phyloP scores from a whole-genome alignment of 1,140 invertebrate genomes.

The Cotesia typhae region DNA sequence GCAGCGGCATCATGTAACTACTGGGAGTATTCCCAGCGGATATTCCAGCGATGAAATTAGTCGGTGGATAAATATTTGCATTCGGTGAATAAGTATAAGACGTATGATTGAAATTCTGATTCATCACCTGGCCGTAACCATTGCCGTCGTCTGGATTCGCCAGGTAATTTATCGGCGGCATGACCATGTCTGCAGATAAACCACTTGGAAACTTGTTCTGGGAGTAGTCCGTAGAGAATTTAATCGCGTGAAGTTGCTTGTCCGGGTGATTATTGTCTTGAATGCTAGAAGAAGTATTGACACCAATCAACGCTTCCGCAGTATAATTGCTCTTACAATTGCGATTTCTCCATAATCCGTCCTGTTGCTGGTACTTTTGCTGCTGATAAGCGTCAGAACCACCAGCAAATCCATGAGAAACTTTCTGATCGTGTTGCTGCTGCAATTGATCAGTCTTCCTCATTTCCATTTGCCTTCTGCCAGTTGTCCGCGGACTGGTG shows the following conservation, averaged over 20 bases:
- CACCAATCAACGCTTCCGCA: constrained; percentile 69
- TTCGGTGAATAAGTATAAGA: constrained; percentile 62
- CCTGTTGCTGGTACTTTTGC: constrained; percentile 60
- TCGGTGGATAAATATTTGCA: constrained; percentile 61
- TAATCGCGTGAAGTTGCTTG: constrained; percentile 54
- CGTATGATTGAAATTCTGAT: constrained; percentile 63
- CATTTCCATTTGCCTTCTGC: constrained; percentile 61
- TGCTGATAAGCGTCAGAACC: constrained; percentile 55
- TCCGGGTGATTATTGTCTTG: constrained; percentile 57
- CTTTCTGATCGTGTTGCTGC: constrained; percentile 56
- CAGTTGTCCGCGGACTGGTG: constrained; percentile 52
- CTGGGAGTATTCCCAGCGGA: constrained; percentile 54
- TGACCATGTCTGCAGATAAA: constrained; percentile 54
- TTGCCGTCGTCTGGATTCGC: constrained; percentile 54
- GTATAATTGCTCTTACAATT: constrained; percentile 70
- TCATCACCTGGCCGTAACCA: constrained; percentile 60
- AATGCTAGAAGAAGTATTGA: constrained; percentile 51
- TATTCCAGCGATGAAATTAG: constrained; percentile 62
- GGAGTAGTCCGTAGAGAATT: constrained; percentile 57
- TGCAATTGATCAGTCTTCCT: constrained; percentile 50
- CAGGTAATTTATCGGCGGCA: constrained; percentile 62
- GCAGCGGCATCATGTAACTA: constrained; percentile 63
- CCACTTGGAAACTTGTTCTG: constrained; percentile 60
- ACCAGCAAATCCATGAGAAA: constrained; percentile 39
- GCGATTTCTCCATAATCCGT: constrained; percentile 58